These are phyloP conservation scores for Helicoverpa armigera DNA, from an alignment of 1,140 invertebrate species.

Conservation along the genomic window DNA sequence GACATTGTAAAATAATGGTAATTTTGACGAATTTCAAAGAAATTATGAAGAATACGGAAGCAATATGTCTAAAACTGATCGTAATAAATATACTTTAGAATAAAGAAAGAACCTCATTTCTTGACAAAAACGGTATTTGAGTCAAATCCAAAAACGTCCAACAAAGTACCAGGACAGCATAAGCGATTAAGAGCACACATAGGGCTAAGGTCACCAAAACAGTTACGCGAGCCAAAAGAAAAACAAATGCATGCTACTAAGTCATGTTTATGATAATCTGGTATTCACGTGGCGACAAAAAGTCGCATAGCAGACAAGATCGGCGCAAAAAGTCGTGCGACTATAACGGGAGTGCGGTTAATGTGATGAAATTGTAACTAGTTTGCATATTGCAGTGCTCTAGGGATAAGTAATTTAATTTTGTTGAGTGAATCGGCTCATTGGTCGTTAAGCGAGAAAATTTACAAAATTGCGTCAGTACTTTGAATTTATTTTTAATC, in stretches of 20 bases:
- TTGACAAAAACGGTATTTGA: background rate
- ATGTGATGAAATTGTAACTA: slow-evolving; percentile 17
- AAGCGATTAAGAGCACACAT: background rate
- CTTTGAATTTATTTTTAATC: no score
- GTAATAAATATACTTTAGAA: background rate
- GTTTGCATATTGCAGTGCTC: slow-evolving; percentile 15
- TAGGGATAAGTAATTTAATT: background rate
- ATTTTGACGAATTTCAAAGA: no score
- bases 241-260: slow-evolving; percentile 15
- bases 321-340: slow-evolving; percentile 42
- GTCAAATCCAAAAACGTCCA: background rate
- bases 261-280: slow-evolving; percentile 35
- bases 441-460: no score
- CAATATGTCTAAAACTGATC: no score
- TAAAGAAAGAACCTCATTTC: background rate
- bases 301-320: slow-evolving; percentile 40
- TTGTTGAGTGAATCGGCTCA: background rate
- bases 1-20: background rate
- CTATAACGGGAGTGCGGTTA: slow-evolving; percentile 6
- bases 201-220: slow-evolving; percentile 6
- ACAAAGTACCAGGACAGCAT: background rate
- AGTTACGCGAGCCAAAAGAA: slow-evolving; percentile 10
- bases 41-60: no score
- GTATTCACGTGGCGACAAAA: slow-evolving; percentile 32
- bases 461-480: no score